Percentiles rank a stretch among this genome's conserved stretches.
Evolutionary conservation across 2,113 vertebrate species (phyloP).

Genomic region (Rhegmatorhina hoffmannsi): DNA sequence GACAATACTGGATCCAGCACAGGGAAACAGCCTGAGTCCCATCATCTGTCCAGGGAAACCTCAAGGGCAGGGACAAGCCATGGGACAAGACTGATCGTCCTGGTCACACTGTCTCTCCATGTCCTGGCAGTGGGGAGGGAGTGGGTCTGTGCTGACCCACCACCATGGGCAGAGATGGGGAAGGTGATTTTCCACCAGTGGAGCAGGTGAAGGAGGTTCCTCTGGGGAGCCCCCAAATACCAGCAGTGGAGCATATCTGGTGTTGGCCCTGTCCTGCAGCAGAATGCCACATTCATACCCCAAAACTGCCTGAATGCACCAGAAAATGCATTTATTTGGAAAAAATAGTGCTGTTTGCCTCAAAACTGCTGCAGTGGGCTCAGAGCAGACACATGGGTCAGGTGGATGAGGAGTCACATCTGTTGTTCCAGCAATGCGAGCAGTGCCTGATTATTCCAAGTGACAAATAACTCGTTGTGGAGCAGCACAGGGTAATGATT

Average conservation of each 20-base stretch:
- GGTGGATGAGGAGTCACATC: not conserved
- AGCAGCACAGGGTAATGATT: not conserved
- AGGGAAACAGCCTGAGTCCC: not conserved
- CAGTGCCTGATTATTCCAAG: fast-evolving
- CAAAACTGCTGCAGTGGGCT: not conserved
- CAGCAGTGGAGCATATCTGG: too few relatives aligned
- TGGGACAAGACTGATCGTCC: not conserved
- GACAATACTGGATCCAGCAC: not conserved
- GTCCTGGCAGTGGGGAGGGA: fast-evolving
- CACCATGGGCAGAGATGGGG: not conserved
- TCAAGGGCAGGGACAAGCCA: fast-evolving
- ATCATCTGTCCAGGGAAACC: fast-evolving
- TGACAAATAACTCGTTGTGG: fast-evolving
- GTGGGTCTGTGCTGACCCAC: not conserved
- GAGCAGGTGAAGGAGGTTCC: fast-evolving
- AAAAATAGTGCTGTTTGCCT: not conserved
- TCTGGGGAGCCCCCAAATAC: fast-evolving
- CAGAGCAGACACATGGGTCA: not conserved
- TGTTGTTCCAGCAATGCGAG: fast-evolving
- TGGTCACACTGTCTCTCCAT: fast-evolving
- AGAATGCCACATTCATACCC: fast-evolving
- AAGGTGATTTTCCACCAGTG: not conserved
- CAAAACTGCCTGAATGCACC: not conserved
- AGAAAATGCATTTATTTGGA: not conserved
- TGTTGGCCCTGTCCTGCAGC: not conserved